These are phyloP conservation scores for Gavialis gangeticus DNA, from an alignment of 2,113 vertebrate species.

Conservation along the genomic window DNA sequence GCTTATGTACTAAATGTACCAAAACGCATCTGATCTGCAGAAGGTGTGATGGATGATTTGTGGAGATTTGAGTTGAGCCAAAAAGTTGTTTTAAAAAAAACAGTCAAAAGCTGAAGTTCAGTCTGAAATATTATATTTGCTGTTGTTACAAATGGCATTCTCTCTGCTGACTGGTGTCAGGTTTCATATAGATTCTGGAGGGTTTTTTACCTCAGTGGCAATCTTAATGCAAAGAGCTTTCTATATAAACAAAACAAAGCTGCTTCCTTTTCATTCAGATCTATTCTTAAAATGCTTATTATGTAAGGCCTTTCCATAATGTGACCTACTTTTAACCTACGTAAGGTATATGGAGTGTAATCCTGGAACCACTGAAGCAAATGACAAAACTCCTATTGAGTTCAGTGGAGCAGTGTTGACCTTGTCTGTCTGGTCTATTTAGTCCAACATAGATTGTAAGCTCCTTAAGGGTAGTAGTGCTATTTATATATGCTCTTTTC, in stretches of 20 bases:
- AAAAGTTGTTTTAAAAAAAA: not conserved
- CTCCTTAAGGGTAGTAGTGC: not conserved
- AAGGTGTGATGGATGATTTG: not conserved
- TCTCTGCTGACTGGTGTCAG: not conserved
- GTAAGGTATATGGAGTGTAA: not conserved
- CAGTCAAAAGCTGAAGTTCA: not conserved
- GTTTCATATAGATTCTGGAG: not conserved
- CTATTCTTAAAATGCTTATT: not conserved
- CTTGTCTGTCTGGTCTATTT: not conserved
- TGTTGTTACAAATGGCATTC: not conserved
- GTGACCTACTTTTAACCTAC: not conserved
- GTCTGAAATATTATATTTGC: not conserved
- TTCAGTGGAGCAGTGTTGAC: not conserved
- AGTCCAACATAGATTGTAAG: not conserved
- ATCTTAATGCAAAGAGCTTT: rapidly evolving
- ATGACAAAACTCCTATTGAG: not conserved
- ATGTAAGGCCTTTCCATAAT: not conserved
- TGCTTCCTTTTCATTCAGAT: rapidly evolving
- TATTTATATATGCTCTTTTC: rapidly evolving
- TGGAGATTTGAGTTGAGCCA: not conserved
- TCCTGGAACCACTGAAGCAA: not conserved
- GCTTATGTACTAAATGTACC: not conserved
- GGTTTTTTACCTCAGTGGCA: not conserved
- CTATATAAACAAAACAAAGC: not conserved
- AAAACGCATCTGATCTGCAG: not conserved